These are phyloP conservation scores for Addax nasomaculatus DNA, from an alignment of 2,113 vertebrate genomes.

Conservation along the genomic window DNA sequence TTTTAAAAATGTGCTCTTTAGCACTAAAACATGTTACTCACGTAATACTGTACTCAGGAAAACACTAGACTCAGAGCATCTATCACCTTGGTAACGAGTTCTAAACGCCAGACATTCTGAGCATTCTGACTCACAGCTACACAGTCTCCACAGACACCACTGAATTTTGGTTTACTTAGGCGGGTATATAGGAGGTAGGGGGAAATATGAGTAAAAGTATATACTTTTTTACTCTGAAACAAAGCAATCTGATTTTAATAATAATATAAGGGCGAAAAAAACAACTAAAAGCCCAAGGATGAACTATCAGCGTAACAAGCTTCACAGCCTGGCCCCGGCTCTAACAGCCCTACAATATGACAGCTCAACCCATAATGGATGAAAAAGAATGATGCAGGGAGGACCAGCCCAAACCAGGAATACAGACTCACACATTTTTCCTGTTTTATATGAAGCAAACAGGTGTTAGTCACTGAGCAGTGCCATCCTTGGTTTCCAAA, in stretches of 20 bases:
- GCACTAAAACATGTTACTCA: neutral
- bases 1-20: neutral
- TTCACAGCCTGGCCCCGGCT: neutral
- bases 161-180: neutral
- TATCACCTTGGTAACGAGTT: neutral
- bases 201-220: neutral
- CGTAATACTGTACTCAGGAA: neutral
- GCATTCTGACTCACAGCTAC: neutral
- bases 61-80: neutral
- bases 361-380: neutral
- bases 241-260: neutral
- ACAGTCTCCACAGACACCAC: neutral
- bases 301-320: neutral
- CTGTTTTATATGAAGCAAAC: neutral
- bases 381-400: neutral
- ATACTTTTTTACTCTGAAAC: neutral
- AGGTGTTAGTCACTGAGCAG: neutral
- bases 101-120: neutral
- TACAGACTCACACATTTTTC: neutral
- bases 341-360: neutral
- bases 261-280: neutral
- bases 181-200: neutral
- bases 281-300: neutral
- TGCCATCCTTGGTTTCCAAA: neutral
- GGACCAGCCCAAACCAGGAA: neutral